phyloP scores from a whole-genome alignment of 2,888 invertebrate species.

The Rutpela maculata region DNA sequence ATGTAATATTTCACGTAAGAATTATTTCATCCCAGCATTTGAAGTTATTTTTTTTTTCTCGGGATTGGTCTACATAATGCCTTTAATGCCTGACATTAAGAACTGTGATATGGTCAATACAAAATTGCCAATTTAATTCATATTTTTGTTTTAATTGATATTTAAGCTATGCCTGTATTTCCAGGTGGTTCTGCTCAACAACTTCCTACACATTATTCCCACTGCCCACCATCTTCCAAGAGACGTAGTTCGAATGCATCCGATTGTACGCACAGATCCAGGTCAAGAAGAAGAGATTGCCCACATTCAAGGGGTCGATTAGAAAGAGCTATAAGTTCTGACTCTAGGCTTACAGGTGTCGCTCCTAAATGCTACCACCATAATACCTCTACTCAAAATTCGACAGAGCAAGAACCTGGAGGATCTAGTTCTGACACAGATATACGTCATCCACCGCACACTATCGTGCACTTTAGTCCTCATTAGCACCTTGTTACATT shows the following conservation, averaged over 20 bases:
- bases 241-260: slow-evolving; percentile 73
- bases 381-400: slow-evolving; percentile 61
- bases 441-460: slow-evolving; percentile 62
- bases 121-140: background rate
- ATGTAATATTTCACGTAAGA: too few relatives aligned
- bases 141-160: too few relatives aligned
- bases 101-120: background rate
- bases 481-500: slow-evolving; percentile 27
- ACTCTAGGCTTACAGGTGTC: slow-evolving; percentile 69
- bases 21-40: too few relatives aligned
- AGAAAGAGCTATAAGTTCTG: slow-evolving; percentile 71
- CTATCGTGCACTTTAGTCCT: slow-evolving; percentile 61
- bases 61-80: too few relatives aligned
- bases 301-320: slow-evolving; percentile 65
- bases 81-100: too few relatives aligned
- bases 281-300: slow-evolving; percentile 67
- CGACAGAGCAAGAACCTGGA: slow-evolving; percentile 66
- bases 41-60: too few relatives aligned
- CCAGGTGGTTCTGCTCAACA: slow-evolving; percentile 68
- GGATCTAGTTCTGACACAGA: slow-evolving; percentile 68
- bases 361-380: slow-evolving; percentile 63
- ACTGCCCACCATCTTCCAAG: slow-evolving; percentile 55
- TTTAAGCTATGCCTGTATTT: slow-evolving; percentile 6
- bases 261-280: slow-evolving; percentile 69
- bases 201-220: slow-evolving; percentile 61